Evolutionary conservation across 1,140 invertebrate genomes (phyloP), one percentile per base, ranked within the genome.

Genomic region (Heterodera carotae): DNA sequence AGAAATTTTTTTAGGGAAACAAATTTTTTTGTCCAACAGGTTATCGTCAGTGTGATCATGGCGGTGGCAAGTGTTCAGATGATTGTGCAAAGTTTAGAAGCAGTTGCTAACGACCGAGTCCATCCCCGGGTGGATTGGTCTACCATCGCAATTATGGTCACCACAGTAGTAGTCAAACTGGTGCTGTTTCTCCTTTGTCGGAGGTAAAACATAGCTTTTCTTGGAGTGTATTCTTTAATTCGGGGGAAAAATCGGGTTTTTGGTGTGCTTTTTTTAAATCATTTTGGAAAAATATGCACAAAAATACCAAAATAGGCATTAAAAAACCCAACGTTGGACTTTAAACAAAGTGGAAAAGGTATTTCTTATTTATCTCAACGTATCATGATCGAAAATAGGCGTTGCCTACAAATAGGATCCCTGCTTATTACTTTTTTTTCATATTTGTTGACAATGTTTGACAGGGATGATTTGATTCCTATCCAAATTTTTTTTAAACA

Each of bases 21-120:
- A 69, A 39, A n/a, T n/a, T n/a, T n/a, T n/a, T n/a, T 39, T 60
- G 25, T 48, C 25, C n/a, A 84, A 62, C 62, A 81, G 83, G 75
- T 84, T n/a, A 73, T 86, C 74, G 85, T 86, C 7, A 81, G 77
- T 79, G 89, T 89, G 22, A 88, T 90, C n/a, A 90, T 90, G 89
- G 87, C 88, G 2, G 81, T 89, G 36, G 88, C 89, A 0, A 86
- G 88, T 12, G 77, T 89, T 2, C 88, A 89, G 75, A 85, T 90
- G 69, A 87, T 90, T 39, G 78, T 88, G 8, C 84, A 89, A 66
- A 88, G 89, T 1, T 70, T 87, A 3, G 76, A 87, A 64, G 84
- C 85, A 18, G 84, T 89, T 60, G 75, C 88, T 27, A 81, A 64
- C 10, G 71, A 87, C 5, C 67, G 68, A 10, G 72, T 83, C 34